Evolutionary conservation across 2,797 vertebrate genomes (phyloP).

Genomic region (Babyrousa celebensis): DNA sequence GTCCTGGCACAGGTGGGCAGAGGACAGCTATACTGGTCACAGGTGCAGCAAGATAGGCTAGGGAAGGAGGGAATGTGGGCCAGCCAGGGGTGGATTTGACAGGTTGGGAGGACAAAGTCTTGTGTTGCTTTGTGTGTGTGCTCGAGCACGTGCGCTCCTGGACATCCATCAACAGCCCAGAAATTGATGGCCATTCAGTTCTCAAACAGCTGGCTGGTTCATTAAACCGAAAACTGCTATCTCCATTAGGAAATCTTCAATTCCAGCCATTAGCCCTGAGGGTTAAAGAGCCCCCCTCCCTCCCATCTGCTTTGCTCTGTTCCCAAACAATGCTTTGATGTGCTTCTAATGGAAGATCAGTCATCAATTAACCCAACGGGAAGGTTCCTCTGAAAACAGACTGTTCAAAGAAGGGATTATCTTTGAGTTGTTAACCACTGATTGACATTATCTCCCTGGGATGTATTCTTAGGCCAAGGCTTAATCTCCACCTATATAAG

Average conservation of each 20-base stretch:
- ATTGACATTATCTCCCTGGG: slow-evolving; percentile 67
- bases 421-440: slow-evolving; percentile 56
- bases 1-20: no score
- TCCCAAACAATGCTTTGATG: slow-evolving; percentile 81
- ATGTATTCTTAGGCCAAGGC: slow-evolving; percentile 41
- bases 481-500: slow-evolving; percentile 19
- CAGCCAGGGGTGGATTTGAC: neutral
- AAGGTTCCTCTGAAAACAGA: slow-evolving; percentile 69
- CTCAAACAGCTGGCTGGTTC: slow-evolving; percentile 73
- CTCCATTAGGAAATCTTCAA: slow-evolving; percentile 79
- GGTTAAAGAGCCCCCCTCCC: slow-evolving; percentile 33
- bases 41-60: neutral
- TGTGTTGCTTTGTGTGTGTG: neutral
- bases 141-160: neutral
- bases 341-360: slow-evolving; percentile 70
- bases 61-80: neutral
- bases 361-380: slow-evolving; percentile 75
- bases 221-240: slow-evolving; percentile 59
- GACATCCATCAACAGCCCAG: slow-evolving; percentile 40
- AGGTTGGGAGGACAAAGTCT: neutral
- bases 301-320: slow-evolving; percentile 21
- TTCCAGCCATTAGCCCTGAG: slow-evolving; percentile 74
- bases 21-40: neutral
- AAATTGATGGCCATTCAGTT: slow-evolving; percentile 13
- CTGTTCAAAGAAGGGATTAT: slow-evolving; percentile 74